Evolutionary conservation across 1,140 invertebrate species (phyloP), one percentile per base, ranked within the genome.

Genomic region (Cotesia typhae): DNA sequence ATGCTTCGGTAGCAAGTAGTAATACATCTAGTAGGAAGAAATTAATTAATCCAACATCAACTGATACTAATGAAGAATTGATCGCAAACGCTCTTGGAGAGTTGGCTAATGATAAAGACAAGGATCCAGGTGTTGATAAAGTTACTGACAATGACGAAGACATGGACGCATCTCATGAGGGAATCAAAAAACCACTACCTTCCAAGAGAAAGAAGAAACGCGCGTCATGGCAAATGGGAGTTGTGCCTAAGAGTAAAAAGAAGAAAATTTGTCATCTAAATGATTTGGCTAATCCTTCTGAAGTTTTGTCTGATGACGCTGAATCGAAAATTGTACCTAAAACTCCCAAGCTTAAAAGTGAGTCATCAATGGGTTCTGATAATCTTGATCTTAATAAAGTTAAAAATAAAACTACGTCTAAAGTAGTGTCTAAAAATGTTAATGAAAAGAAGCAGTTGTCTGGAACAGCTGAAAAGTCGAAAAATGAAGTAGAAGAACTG

Each of bases 321-420:
- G 28, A 70, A 3, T 2, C 28, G 2, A 28, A 28, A 28, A 28
- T 3, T 28, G 28, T 28, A 28, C 2, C 28, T 28, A 28, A 28
- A 28, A 28, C 28, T 28, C 3, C 28, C 3, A 28, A 28, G 28
- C 3, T 28, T 28, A 60, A 35, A 60, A 60, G 7, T 60, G 20
- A 60, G 2, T 12, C 59, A 6, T 4, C 17, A 10, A 60, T 5
- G 7, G 28, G 6, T 4, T 28, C 59, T 4, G 28, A 60, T 6
- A 12, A 20, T 4, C 5, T 4, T 35, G 28, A 60, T 28, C 9
- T 10, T 36, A n/a, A 75, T 17, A 28, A 81, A 78, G 36, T 86
- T 86, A 55, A 87, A 84, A 61, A 86, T 85, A 51, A 82, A 78
- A 17, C 75, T 55, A 3, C 81, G 71, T 28, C 87, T 84, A 84